Evolutionary conservation across 2,888 invertebrate species (phyloP).

Genomic region (Ectemnius continuus): DNA sequence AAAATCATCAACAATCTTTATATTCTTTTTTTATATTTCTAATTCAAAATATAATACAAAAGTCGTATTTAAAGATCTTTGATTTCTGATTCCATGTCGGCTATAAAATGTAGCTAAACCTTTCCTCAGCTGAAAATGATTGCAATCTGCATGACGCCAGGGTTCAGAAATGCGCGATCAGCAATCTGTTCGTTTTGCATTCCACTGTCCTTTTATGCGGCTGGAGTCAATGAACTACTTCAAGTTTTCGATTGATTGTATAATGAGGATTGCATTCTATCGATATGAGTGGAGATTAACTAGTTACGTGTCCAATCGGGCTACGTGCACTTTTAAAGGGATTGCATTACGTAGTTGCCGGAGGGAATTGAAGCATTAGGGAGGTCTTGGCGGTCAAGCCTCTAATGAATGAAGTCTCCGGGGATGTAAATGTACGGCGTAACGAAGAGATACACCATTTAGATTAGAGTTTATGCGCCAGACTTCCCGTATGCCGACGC

Average conservation of each 20-base stretch:
- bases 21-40: no score
- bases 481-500: constrained; percentile 20
- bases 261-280: neutral
- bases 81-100: no score
- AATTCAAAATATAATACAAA: no score
- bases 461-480: constrained; percentile 51
- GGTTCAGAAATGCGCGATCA: no score
- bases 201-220: no score
- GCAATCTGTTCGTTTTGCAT: no score
- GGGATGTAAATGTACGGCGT: constrained; percentile 20
- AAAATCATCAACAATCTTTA: neutral
- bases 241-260: no score
- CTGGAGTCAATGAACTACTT: no score
- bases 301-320: no score
- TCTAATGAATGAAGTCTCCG: constrained; percentile 20
- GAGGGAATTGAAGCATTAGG: neutral
- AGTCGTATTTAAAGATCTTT: no score
- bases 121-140: no score
- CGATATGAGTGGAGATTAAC: neutral
- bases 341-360: neutral
- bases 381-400: constrained; percentile 16
- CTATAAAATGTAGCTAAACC: neutral
- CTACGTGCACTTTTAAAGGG: neutral
- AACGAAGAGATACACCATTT: constrained; percentile 40
- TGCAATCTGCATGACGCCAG: no score